Conservation (phyloP, 2,797 vertebrate genomes). For the Pelodytes ibericus region DNA sequence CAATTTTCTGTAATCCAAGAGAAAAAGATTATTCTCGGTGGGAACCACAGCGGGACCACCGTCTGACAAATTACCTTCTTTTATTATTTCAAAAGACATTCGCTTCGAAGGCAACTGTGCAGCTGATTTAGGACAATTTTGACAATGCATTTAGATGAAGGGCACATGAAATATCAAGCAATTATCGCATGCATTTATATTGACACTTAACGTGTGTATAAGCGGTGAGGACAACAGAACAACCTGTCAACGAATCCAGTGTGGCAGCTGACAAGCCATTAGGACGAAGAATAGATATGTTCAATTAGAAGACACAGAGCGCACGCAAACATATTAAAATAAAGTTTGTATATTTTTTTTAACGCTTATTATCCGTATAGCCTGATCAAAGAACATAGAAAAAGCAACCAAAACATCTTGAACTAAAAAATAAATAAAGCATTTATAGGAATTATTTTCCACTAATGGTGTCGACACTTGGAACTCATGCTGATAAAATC, state of each 20-base stretch:
- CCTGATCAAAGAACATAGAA: no score
- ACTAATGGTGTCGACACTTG: no score
- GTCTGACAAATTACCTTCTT: slow-evolving; percentile 57
- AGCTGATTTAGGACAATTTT: slow-evolving; percentile 58
- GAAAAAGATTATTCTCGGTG: slow-evolving; percentile 49
- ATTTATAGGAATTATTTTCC: no score
- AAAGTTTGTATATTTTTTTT: no score
- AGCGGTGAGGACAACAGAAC: slow-evolving; percentile 56
- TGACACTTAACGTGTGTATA: slow-evolving; percentile 56
- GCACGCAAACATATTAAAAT: no score
- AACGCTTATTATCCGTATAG: no score
- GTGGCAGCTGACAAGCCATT: slow-evolving; percentile 41
- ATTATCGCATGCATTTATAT: slow-evolving; percentile 55
- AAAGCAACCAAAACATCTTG: no score
- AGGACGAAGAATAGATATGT: slow-evolving; percentile 47
- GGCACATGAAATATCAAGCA: slow-evolving; percentile 55
- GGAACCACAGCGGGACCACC: slow-evolving; percentile 36
- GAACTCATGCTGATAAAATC: no score
- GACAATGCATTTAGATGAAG: slow-evolving; percentile 58
- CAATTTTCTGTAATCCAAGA: slow-evolving; percentile 45
- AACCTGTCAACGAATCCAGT: slow-evolving; percentile 58
- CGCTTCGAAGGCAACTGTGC: slow-evolving; percentile 58
- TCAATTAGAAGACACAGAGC: slow-evolving; percentile 55
- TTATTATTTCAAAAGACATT: slow-evolving; percentile 55
- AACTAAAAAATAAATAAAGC: no score